Evolutionary conservation across 2,888 invertebrate species (phyloP), one percentile per base, ranked within the genome.

Genomic region (Tryphoninae sp.): DNA sequence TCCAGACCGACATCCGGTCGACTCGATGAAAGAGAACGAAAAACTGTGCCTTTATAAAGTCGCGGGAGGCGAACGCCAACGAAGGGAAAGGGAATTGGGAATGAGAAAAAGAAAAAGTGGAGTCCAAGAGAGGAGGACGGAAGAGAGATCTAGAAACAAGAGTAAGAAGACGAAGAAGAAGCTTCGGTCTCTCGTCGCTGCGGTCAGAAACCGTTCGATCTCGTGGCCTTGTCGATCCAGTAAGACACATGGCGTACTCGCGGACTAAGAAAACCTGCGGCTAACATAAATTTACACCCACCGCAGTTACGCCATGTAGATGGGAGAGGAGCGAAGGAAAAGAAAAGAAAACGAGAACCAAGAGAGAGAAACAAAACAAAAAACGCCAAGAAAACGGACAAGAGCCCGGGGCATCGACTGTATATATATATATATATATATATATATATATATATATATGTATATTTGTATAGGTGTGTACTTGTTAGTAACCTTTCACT

Each of bases 401-500:
- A 72, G 78, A 75, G 40, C 64, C 72, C 6, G 16, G 23, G 53
- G 40, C 68, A 51, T 68, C 64, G 71, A 75, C 49, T 26, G 40
- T 59, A 51, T 45, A 40, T 59, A 51, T 45, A 40, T 26, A 33
- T 13, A 23, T 55, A 23, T 59, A 51, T 45, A 40, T 59, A 51
- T 45, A 40, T 26, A 33, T 13, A 23, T 55, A 23, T 59, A 51
- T 45, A 40, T 59, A 51, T 45, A 40, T 26, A 33, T 13, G n/a
- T 55, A 23, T 69, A 26, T 40, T 59, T 62, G 16, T 58, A 71
- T 22, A 40, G 23, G 22, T 58, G 16, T 71, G 23, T 73, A 85
- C 81, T 84, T 83, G 87, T 84, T 84, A 83, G 82, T 86, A 87
- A 87, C 85, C 88, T 87, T 88, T 88, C 86, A 80, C 87, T 85